phyloP scores from a whole-genome alignment of 2,888 invertebrate genomes.

The Hemithea aestivaria region DNA sequence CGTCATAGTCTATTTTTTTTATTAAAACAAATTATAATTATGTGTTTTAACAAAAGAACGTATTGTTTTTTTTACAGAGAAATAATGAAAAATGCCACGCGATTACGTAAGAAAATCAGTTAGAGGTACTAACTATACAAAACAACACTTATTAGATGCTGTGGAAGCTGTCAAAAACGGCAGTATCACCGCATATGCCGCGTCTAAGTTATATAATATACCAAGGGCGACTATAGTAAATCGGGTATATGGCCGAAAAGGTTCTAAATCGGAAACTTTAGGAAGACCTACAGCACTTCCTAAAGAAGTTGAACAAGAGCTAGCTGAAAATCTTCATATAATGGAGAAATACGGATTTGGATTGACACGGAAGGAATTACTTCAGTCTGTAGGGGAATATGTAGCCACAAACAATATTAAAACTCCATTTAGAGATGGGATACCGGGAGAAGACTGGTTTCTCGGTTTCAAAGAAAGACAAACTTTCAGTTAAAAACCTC shows the following conservation, averaged over 20 bases:
- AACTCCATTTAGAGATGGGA: conserved; percentile 34
- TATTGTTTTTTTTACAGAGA: conserved; percentile 10
- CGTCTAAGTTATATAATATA: conserved; percentile 15
- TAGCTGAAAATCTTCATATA: conserved; percentile 26
- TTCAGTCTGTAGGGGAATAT: conserved; percentile 34
- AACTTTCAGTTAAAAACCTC: conserved; percentile 41
- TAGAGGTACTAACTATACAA: conserved; percentile 8
- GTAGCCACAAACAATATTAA: conserved; percentile 28
- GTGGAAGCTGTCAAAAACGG: conserved; percentile 16
- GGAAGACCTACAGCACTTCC: conserved; percentile 31
- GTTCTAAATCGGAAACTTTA: conserved; percentile 17
- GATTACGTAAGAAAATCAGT: conserved; percentile 13
- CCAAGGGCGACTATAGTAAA: conserved; percentile 15
- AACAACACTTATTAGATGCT: conserved; percentile 16
- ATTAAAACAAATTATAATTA: too few species aligned
- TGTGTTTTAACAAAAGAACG: too few species aligned
- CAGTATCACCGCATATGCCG: conserved; percentile 10
- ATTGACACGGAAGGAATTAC: conserved; percentile 25
- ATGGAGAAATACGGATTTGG: conserved; percentile 28
- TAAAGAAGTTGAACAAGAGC: conserved; percentile 27
- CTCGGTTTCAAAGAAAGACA: conserved; percentile 28
- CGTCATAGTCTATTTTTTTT: too few species aligned
- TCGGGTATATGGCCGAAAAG: conserved; percentile 12
- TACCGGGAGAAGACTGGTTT: conserved; percentile 10
- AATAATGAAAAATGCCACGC: conserved; percentile 15